Evolutionary conservation across 1,140 invertebrate genomes (phyloP).

Genomic region (Drosophila auraria): DNA sequence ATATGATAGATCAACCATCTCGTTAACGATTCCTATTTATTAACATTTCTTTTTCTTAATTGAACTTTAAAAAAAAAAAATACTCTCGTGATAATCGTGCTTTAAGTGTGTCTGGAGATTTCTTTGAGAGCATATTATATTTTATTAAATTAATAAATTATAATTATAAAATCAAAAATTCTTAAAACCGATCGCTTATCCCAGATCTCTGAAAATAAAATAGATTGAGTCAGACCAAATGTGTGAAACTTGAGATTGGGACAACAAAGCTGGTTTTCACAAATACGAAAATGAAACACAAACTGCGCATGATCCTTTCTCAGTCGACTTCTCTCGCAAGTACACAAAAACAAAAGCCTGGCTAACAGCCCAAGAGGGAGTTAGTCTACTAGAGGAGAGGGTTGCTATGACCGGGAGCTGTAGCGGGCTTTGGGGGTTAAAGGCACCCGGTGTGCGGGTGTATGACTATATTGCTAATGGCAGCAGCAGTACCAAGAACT

Average conservation of each 20-base stretch:
- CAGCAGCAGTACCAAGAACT: conserved; percentile 44
- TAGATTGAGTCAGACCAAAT: not conserved
- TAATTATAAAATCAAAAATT: not conserved
- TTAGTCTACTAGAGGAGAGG: conserved; percentile 11
- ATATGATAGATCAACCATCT: too few species aligned
- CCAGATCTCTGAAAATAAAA: not conserved
- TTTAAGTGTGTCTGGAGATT: too few species aligned
- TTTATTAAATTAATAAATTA: too few species aligned
- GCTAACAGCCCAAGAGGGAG: conserved; percentile 39
- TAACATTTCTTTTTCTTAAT: too few species aligned
- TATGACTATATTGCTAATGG: conserved; percentile 58
- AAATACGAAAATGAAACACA: not conserved
- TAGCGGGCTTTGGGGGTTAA: not conserved
- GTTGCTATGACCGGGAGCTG: not conserved
- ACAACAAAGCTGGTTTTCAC: not conserved
- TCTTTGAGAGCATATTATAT: too few species aligned
- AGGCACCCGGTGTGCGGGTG: conserved; percentile 30
- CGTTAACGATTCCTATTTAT: too few species aligned
- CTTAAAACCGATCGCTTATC: not conserved
- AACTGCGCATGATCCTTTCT: conserved; percentile 33
- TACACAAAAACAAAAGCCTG: conserved; percentile 60
- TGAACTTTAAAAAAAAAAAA: too few species aligned
- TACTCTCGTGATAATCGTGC: too few species aligned
- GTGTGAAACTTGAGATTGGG: not conserved
- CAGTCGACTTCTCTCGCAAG: conserved; percentile 32